Conservation (phyloP, 2,113 vertebrate genomes). For the Penelope pileata region DNA sequence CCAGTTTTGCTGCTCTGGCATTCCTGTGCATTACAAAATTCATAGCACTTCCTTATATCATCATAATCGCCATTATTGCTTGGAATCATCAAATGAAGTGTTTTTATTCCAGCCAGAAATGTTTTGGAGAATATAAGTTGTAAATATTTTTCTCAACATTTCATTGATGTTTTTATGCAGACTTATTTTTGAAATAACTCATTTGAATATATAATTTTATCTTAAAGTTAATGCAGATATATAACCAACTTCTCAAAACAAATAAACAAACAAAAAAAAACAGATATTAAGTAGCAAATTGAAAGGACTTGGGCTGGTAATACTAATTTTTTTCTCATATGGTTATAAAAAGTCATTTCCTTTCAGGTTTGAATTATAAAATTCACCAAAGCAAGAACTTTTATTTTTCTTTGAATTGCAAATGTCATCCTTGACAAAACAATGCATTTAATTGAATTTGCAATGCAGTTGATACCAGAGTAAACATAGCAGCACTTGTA, state of each 20-base stretch:
- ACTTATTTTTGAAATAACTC: slow-evolving; percentile 18
- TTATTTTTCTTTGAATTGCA: not conserved
- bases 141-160: slow-evolving; percentile 34
- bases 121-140: not conserved
- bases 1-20: slow-evolving; percentile 16
- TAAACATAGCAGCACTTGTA: slow-evolving; percentile 20
- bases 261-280: not conserved
- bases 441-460: not conserved
- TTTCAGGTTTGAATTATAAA: not conserved
- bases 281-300: not conserved
- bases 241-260: not conserved
- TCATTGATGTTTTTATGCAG: slow-evolving; percentile 12
- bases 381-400: not conserved
- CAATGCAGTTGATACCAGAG: slow-evolving; percentile 41
- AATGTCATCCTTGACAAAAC: not conserved
- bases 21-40: not conserved
- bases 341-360: not conserved
- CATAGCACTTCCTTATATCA: slow-evolving; percentile 11
- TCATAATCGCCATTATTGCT: not conserved
- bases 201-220: not conserved
- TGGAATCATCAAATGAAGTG: not conserved
- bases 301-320: not conserved
- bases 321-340: not conserved
- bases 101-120: slow-evolving; percentile 24
- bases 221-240: not conserved